Evolutionary conservation across 2,888 invertebrate species (phyloP).

Genomic region (Chymomyza fuscimana): DNA sequence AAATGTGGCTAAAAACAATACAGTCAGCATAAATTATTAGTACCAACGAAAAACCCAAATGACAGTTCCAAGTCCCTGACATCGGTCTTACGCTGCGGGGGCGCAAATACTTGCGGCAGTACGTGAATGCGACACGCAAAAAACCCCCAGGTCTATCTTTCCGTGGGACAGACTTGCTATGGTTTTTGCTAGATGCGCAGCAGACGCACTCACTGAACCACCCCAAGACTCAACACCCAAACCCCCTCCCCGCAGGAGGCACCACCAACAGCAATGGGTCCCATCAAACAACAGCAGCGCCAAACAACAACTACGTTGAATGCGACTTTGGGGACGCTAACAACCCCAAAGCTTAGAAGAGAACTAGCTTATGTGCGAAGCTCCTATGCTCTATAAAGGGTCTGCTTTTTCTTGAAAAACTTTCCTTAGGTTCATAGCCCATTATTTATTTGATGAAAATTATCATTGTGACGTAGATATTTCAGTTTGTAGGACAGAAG

Average conservation of each 20-base stretch:
- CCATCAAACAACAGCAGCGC: constrained; percentile 46
- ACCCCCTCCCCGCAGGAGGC: constrained; percentile 21
- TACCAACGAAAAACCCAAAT: constrained; percentile 18
- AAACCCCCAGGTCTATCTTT: not conserved
- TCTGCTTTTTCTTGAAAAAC: too few relatives aligned
- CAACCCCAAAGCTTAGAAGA: not conserved
- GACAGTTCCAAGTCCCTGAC: constrained; percentile 15
- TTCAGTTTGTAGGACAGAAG: too few relatives aligned
- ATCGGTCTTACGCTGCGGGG: not conserved
- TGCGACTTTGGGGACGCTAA: constrained; percentile 20
- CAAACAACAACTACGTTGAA: constrained; percentile 21
- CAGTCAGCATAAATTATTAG: constrained; percentile 53
- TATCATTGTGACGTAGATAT: too few relatives aligned
- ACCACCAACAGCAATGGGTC: constrained; percentile 24
- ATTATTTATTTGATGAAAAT: too few relatives aligned
- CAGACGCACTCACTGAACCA: not conserved
- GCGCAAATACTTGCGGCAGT: not conserved
- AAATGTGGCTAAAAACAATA: constrained; percentile 9
- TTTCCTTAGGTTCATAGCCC: too few relatives aligned
- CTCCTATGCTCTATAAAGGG: not conserved
- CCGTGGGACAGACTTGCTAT: not conserved
- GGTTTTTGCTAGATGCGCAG: constrained; percentile 1
- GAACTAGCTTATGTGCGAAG: not conserved
- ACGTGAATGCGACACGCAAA: not conserved
- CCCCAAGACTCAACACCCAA: not conserved